Conservation (phyloP, 2,888 invertebrate genomes). For the Heliconius cydno region DNA sequence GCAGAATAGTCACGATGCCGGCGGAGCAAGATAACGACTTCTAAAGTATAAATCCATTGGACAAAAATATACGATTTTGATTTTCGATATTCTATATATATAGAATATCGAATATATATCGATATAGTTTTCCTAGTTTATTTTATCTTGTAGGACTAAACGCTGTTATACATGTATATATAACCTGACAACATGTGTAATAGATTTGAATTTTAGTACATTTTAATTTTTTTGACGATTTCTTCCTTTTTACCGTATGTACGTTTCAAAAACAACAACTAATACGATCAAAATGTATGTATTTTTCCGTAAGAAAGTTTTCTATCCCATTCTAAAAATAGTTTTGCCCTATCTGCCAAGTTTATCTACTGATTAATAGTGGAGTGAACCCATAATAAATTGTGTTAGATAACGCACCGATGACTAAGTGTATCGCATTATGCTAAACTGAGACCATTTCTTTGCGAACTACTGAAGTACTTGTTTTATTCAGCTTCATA, state of each 20-base stretch:
- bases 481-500: slow-evolving; percentile 68
- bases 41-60: slow-evolving; percentile 58
- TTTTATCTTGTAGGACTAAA: not conserved
- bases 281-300: not conserved
- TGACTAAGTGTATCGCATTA: slow-evolving; percentile 74
- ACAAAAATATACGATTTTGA: slow-evolving; percentile 36
- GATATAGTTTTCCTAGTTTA: not conserved
- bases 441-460: slow-evolving; percentile 69
- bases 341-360: slow-evolving; percentile 34
- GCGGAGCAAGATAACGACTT: slow-evolving; percentile 72
- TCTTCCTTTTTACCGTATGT: too few relatives aligned
- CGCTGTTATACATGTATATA: not conserved
- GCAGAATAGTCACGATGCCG: slow-evolving; percentile 54
- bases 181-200: too few relatives aligned
- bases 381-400: slow-evolving; percentile 63
- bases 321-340: slow-evolving; percentile 30
- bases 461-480: slow-evolving; percentile 69
- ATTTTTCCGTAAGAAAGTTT: not conserved
- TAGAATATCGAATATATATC: too few relatives aligned
- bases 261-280: too few relatives aligned
- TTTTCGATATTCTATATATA: slow-evolving; percentile 19
- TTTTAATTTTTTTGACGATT: too few relatives aligned
- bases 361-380: slow-evolving; percentile 60
- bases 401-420: slow-evolving; percentile 69
- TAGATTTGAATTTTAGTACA: too few relatives aligned